Base-by-base conservation (phyloP, 2,888 invertebrate genomes). In the Leptopilina drosophilae region DNA sequence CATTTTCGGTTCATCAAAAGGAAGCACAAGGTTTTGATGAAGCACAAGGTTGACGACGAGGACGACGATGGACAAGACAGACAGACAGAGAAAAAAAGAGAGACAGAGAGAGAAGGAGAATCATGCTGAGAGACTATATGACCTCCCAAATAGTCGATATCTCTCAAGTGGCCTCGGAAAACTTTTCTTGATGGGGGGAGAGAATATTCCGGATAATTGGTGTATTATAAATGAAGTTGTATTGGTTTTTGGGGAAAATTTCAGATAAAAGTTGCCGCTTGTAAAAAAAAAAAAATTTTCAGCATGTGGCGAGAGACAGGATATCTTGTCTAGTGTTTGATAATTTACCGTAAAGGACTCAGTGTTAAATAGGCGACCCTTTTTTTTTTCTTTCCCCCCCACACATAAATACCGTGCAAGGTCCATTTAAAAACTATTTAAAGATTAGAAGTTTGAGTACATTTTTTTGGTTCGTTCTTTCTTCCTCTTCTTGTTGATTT, bases 61-160 rank as follows among this genome's bases (percentile, higher is more conserved):
- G 33, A 33, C 56, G 73, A 56, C 73, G 73, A 56, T 56, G 56
- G 73, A 73, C 73, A 56, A 53, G 33, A 33, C 33, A 33, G n/a
- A n/a, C n/a, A 20, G 20, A 20, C 20, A 20, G 20, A 20, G 20
- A 20, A 20, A 20, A 20, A 20, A 20, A 20, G 20, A 20, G 20
- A 20, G 33, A 33, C 4, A 33, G 33, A 33, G 33, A 5, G 33
- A 33, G 33, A 33, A n/a, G 33, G 14, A 49, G 49, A 49, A 49
- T 12, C 73, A 73, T 73, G 56, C 56, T 73, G 73, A 73, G 56
- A 73, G 9, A 46, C 33, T 9, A 56, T 9, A 56, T 56, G 56
- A 5, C 73, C 56, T 56, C 56, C 56, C 73, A 73, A 56, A 53
- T 73, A 73, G 73, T 69, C 49, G 73, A 73, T 73, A 73, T 73